These are phyloP conservation scores for Forbesichthys papilliferus DNA, from an alignment of 2,113 vertebrate species.

Conservation along the genomic window DNA sequence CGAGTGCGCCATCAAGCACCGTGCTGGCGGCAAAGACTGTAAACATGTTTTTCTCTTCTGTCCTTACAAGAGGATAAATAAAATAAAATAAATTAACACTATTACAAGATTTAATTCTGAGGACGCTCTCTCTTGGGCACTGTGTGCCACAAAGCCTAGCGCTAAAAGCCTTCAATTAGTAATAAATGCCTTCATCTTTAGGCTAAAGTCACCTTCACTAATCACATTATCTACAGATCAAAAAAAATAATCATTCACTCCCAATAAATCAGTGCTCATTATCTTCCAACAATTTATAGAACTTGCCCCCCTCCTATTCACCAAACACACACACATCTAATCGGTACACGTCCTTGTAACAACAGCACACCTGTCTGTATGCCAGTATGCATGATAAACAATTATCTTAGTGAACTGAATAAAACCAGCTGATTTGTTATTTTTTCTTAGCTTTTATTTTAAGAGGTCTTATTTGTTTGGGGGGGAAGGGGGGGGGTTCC, in stretches of 20 bases:
- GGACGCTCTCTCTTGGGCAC: constrained; percentile 52
- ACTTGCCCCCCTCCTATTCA: constrained; percentile 10
- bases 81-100: constrained; percentile 38
- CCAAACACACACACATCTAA: not conserved
- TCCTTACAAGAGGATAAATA: constrained; percentile 54
- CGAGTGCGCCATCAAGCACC: constrained; percentile 41
- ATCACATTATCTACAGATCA: constrained; percentile 64
- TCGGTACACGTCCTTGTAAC: not conserved
- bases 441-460: constrained; percentile 40
- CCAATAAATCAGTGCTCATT: constrained; percentile 55
- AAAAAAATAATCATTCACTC: constrained; percentile 47
- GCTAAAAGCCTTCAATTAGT: constrained; percentile 65
- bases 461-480: not conserved
- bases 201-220: constrained; percentile 72
- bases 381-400: not conserved
- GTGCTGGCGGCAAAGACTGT: constrained; percentile 42
- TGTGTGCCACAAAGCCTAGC: constrained; percentile 27
- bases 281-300: constrained; percentile 14
- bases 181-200: constrained; percentile 45
- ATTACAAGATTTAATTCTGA: constrained; percentile 64
- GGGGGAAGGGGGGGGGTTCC: not conserved
- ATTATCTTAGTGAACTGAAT: not conserved
- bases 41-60: constrained; percentile 63
- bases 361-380: constrained; percentile 20
- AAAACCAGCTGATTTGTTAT: not conserved